Percentiles rank a stretch among this genome's conserved stretches.
These are phyloP conservation scores for Micoletzkya japonica DNA, from an alignment of 2,888 invertebrate species.

Conservation along the genomic window DNA sequence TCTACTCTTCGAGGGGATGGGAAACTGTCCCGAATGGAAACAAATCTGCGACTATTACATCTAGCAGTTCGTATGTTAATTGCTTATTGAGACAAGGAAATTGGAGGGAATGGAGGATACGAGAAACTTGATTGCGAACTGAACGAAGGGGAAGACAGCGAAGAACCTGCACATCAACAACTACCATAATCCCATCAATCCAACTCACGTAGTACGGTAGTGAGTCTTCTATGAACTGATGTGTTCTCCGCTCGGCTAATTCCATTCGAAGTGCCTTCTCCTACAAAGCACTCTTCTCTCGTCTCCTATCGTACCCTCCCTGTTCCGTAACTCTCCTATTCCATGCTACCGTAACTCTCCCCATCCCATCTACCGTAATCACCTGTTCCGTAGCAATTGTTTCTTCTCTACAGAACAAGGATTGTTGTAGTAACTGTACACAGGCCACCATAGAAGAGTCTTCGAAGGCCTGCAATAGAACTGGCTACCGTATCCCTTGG, in stretches of 20 bases:
- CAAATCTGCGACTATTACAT: conserved; percentile 64
- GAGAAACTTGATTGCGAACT: conserved; percentile 32
- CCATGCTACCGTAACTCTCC: neutral
- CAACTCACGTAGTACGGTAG: conserved; percentile 27
- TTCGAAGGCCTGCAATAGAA: conserved; percentile 15
- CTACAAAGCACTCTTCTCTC: conserved; percentile 22
- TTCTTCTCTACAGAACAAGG: conserved; percentile 42
- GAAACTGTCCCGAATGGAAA: too few species aligned
- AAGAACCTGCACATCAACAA: conserved; percentile 32
- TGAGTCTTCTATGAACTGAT: conserved; percentile 37
- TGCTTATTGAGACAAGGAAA: conserved; percentile 71
- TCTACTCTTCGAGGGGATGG: too few species aligned
- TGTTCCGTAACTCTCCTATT: neutral
- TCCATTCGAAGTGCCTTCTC: conserved; percentile 54
- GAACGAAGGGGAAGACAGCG: conserved; percentile 33
- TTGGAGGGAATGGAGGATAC: conserved; percentile 65
- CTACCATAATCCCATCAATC: neutral
- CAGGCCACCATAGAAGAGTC: conserved; percentile 30
- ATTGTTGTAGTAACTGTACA: conserved; percentile 41
- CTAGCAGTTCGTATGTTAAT: conserved; percentile 79
- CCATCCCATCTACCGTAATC: neutral
- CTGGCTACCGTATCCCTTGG: neutral
- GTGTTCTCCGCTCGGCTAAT: conserved; percentile 48
- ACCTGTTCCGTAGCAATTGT: conserved; percentile 43
- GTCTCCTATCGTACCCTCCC: neutral